Evolutionary conservation across 1,140 invertebrate genomes (phyloP), one percentile per base, ranked within the genome.

Genomic region (Drosophila takahashii): DNA sequence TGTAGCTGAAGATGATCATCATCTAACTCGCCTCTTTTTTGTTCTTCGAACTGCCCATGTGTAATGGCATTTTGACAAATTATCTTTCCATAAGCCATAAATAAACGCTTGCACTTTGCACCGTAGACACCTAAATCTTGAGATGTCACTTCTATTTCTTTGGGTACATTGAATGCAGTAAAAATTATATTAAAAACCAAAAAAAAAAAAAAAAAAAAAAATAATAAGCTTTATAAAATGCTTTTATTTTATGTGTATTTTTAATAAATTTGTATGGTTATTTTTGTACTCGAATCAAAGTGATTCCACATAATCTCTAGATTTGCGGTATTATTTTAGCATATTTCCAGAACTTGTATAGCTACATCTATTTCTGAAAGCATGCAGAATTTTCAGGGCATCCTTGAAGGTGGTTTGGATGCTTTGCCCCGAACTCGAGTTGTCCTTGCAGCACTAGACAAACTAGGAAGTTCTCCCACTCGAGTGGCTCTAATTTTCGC

Each of bases 11-110:
- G 51, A 41, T 16, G 37, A 39, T 39, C 13, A 42, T 10, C 15
- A 39, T 39, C 36, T 36, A 41, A 8, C 16, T 45, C n/a, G 4
- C 10, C 22, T 22, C 22, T 22, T 22, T 22, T 39, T 13, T 61
- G n/a, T 34, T 70, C 13, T 37, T 18, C 13, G 8, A 37, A n/a
- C 44, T 44, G 45, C 22, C 22, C 27, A n/a, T 37, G 47, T 32
- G 45, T 18, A 59, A 52, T 53, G 50, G 29, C 50, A 50, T 54
- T 52, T 50, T 50, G 71, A 74, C 50, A 50, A 56, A 50, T 50
- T 62, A 62, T 37, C 44, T 29, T 36, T 50, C 13, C 15, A 62
- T 50, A 36, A 65, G 44, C 34, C 47, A 66, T 47, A 65, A 44
- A 47, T 45, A 51, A 41, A 66, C 37, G 29, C 32, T 37, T 67